Base-by-base conservation (phyloP, 2,113 vertebrate species). In the Nibea coibor region DNA sequence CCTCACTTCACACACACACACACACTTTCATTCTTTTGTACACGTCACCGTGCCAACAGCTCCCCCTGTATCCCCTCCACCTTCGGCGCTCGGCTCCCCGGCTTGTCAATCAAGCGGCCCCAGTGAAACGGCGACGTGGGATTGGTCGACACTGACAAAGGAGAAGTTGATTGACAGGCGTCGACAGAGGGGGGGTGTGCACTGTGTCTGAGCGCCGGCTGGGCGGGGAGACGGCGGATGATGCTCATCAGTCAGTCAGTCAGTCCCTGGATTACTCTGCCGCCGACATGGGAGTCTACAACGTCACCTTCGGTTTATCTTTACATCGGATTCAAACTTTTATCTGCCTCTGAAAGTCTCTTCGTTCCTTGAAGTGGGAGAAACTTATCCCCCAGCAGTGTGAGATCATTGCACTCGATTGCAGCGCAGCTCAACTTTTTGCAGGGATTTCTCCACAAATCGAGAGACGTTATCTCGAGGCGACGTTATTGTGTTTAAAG, bases 141-240 rank as follows among this genome's bases (percentile, higher is more conserved):
- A 93, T 90, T 91, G 89, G 91, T 47, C 65, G 62, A 58, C 65
- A 4, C 66, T 6, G 57, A 84, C 78, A 81, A 82, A 92, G 83
- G 73, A 72, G 80, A 53, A 7, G 0, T 39, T 91, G 91, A 93
- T 80, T 91, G 92, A 90, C 92, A 69, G 72, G 84, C 58, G 51
- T 78, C 51, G 69, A 84, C 90, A 28, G 82, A 71, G 81, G 83
- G 75, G 83, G 75, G 65, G 59, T 9, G 77, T 5, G 69, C 65
- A 20, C 71, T 22, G 53, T 80, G 81, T 81, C 56, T 35, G 64
- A 68, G 75, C 31, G 10, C 50, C 10, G 69, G 78, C 50, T 15
- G 69, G 78, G 85, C 11, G 51, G 65, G 61, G 45, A 35, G 54
- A 16, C 5, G 48, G 65, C 2, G 39, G 68, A 58, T 59, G 77